These are phyloP conservation scores for Anguilla obscura DNA, from an alignment of 2,797 vertebrate genomes.

Conservation along the genomic window DNA sequence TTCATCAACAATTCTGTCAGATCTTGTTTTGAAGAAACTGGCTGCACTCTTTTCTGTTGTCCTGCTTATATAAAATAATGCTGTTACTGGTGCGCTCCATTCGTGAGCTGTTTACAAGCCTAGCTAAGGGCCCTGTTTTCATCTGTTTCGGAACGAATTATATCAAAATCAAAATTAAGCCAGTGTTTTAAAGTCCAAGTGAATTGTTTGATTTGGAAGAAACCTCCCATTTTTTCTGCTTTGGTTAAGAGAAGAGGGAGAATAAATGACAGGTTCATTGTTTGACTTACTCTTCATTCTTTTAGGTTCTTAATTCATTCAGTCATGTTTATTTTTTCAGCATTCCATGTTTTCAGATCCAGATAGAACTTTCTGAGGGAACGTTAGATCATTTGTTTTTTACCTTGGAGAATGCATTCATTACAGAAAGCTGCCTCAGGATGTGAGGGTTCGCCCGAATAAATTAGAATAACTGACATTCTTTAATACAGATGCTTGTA, in stretches of 20 bases:
- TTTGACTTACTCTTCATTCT: slow-evolving; percentile 13
- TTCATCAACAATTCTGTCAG: slow-evolving; percentile 71
- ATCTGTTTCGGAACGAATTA: slow-evolving; percentile 55
- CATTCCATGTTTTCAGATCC: neutral
- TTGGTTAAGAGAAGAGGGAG: neutral
- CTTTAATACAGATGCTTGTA: neutral
- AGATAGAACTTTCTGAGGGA: neutral
- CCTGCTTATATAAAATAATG: slow-evolving; percentile 64
- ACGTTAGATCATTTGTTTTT: neutral
- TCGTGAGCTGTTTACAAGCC: slow-evolving; percentile 56
- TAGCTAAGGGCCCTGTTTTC: slow-evolving; percentile 50
- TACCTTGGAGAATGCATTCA: neutral
- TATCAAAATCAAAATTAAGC: slow-evolving; percentile 31
- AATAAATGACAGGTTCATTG: slow-evolving; percentile 6
- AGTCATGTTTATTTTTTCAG: neutral
- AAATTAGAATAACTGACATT: neutral
- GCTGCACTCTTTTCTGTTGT: slow-evolving; percentile 56
- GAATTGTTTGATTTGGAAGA: slow-evolving; percentile 13
- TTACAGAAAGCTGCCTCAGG: neutral
- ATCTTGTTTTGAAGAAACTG: slow-evolving; percentile 66
- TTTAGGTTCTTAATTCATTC: slow-evolving; percentile 3
- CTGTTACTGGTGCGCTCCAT: slow-evolving; percentile 60
- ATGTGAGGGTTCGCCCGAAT: neutral
- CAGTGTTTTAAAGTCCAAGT: slow-evolving; percentile 27
- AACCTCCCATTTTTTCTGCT: neutral